These are phyloP conservation scores for Turnix velox DNA, from an alignment of 2,113 vertebrate species.

Conservation along the genomic window DNA sequence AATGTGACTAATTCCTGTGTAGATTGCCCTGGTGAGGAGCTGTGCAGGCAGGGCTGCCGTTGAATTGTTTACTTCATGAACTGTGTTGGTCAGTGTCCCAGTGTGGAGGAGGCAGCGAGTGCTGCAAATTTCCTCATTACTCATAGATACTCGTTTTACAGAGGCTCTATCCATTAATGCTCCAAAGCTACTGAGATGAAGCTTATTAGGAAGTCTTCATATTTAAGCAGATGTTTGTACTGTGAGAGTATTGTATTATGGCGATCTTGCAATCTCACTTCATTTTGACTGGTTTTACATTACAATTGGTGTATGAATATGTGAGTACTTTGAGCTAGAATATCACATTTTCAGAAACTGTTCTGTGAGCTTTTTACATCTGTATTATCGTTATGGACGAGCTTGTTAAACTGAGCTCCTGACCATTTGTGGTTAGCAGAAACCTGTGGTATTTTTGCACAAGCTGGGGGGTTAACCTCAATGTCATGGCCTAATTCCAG, in stretches of 20 bases:
- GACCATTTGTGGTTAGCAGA: slow-evolving; percentile 28
- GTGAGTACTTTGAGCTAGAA: background rate
- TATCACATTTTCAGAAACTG: background rate
- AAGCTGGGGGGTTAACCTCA: slow-evolving; percentile 28
- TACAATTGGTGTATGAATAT: background rate
- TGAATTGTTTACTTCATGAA: slow-evolving; percentile 39
- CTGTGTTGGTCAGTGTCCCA: slow-evolving; percentile 35
- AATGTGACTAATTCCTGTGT: background rate
- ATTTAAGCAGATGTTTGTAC: background rate
- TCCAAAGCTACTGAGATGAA: slow-evolving; percentile 16
- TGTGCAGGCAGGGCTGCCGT: background rate
- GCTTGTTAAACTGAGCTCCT: background rate
- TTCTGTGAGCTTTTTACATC: background rate
- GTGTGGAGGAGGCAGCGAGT: background rate
- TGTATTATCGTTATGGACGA: slow-evolving; percentile 9
- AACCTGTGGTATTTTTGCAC: slow-evolving; percentile 22
- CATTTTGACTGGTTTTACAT: background rate
- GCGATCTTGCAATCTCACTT: background rate
- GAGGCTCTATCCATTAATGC: background rate
- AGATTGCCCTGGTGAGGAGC: background rate
- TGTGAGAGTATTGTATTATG: background rate
- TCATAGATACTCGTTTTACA: background rate
- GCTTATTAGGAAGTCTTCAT: background rate
- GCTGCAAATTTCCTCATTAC: background rate
- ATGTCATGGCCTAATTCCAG: slow-evolving; percentile 28